Conservation (phyloP, 2,113 vertebrate genomes). For the Reinhardtius hippoglossoides region DNA sequence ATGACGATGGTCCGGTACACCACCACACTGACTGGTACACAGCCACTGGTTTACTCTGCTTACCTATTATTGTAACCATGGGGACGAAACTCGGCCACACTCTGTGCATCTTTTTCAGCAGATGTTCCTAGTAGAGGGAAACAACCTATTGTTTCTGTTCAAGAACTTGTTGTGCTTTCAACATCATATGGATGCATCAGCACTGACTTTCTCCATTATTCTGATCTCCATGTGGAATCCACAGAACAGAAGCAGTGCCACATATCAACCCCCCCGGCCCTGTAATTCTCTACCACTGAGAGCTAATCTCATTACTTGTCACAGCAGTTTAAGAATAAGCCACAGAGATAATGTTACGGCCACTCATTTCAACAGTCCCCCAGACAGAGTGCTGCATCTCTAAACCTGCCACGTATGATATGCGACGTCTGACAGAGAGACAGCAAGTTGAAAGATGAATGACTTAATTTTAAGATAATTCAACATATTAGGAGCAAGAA, state of each 20-base stretch:
- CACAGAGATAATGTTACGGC: slow-evolving; percentile 2
- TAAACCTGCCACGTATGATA: background rate
- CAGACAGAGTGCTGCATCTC: background rate
- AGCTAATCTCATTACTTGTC: slow-evolving; percentile 33
- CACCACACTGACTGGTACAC: background rate
- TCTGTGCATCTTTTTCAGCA: background rate
- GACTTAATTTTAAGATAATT: slow-evolving; percentile 8
- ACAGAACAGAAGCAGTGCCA: background rate
- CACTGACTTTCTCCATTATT: background rate
- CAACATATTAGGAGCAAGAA: background rate
- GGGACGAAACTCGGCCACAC: background rate
- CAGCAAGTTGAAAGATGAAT: background rate
- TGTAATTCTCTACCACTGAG: slow-evolving; percentile 16
- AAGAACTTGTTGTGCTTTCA: background rate
- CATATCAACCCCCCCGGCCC: background rate
- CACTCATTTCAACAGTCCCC: slow-evolving; percentile 24
- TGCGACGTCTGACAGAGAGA: slow-evolving; percentile 3
- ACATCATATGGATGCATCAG: no score
- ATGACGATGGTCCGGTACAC: background rate
- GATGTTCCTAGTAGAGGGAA: background rate
- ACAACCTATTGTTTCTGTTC: no score
- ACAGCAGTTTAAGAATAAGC: slow-evolving; percentile 36
- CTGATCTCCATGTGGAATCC: background rate
- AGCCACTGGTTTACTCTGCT: no score
- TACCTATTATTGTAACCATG: no score